Conservation (phyloP, 2,888 invertebrate species). For the Prenolepis imparis region DNA sequence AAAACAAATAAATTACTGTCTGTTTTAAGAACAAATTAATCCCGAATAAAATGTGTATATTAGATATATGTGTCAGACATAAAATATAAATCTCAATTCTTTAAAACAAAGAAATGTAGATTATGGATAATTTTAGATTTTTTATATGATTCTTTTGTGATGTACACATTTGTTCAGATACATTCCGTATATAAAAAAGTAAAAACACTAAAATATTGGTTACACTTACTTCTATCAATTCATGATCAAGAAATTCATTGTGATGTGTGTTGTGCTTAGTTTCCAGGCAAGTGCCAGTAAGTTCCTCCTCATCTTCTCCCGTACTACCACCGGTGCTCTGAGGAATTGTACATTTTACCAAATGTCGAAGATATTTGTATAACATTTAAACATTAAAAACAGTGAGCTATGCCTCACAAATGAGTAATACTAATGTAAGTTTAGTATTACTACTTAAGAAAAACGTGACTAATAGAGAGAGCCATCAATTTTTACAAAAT, state of each 20-base stretch:
- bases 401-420: constrained; percentile 23
- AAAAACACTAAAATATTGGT: constrained; percentile 6
- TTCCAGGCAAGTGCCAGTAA: constrained; percentile 85
- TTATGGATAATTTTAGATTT: constrained; percentile 7
- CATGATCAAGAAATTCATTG: constrained; percentile 86
- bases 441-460: neutral
- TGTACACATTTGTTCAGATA: constrained; percentile 2
- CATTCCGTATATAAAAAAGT: constrained; percentile 2
- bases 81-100: constrained; percentile 9
- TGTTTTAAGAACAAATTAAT: constrained; percentile 12
- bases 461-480: neutral
- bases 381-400: constrained; percentile 20
- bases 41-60: neutral
- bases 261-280: constrained; percentile 87
- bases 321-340: constrained; percentile 89
- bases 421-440: neutral
- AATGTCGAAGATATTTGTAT: constrained; percentile 61
- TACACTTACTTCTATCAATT: constrained; percentile 82
- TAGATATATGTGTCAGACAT: neutral
- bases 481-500: neutral
- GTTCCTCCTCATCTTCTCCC: constrained; percentile 87
- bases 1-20: constrained; percentile 4
- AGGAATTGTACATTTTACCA: constrained; percentile 74
- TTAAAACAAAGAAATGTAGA: neutral
- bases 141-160: constrained; percentile 28